Conservation (phyloP, 2,113 vertebrate genomes). For the Acinonyx jubatus region DNA sequence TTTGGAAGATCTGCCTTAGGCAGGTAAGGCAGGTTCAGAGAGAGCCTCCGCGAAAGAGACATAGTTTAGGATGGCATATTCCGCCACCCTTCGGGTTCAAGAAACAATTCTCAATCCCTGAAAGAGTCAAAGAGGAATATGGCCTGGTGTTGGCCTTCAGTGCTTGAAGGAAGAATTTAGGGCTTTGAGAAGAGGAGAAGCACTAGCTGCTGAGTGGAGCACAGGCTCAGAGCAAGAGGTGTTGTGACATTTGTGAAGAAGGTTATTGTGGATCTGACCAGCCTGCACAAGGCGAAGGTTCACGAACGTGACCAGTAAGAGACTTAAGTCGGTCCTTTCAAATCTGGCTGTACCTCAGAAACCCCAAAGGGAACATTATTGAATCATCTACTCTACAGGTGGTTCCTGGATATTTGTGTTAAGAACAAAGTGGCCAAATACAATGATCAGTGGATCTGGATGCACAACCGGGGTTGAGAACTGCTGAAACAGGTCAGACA, state of each 20-base stretch:
- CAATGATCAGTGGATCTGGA: neutral
- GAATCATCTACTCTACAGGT: neutral
- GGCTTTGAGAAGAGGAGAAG: neutral
- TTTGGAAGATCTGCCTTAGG: neutral
- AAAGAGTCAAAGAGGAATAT: neutral
- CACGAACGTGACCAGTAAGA: neutral
- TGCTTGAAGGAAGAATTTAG: neutral
- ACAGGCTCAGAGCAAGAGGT: too few relatives aligned
- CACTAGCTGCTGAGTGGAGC: neutral
- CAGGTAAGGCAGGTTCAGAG: neutral
- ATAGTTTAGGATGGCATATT: neutral
- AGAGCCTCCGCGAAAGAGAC: neutral
- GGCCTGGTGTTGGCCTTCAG: neutral
- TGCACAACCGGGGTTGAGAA: neutral
- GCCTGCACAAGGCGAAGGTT: neutral
- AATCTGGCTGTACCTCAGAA: neutral
- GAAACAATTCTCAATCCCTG: neutral
- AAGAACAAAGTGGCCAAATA: neutral
- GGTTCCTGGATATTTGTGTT: neutral
- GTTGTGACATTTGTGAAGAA: neutral
- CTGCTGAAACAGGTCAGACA: neutral
- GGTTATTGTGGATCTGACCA: neutral
- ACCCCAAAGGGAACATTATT: neutral
- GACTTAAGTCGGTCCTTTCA: neutral
- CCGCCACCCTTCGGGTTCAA: neutral